Percentiles rank a stretch among this genome's conserved stretches.
phyloP scores from a whole-genome alignment of 2,113 vertebrate species.

The Oreochromis niloticus region DNA sequence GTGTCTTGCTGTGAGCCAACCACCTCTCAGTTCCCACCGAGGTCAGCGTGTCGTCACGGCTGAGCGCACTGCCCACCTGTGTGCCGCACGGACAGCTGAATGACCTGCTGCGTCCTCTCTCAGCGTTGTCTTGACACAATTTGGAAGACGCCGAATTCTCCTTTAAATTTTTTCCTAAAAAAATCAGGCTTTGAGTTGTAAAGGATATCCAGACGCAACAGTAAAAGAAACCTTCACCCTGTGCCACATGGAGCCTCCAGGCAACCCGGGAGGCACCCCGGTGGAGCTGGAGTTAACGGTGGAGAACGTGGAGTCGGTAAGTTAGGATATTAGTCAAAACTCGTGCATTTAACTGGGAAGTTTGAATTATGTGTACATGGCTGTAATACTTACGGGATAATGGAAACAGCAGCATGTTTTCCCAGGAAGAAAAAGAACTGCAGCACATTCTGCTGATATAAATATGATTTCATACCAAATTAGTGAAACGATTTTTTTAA shows the following conservation, averaged over 20 bases:
- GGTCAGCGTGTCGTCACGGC: slow-evolving; percentile 40
- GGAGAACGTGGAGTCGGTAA: slow-evolving; percentile 88
- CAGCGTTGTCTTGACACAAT: background rate
- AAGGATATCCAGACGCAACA: background rate
- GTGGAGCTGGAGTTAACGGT: slow-evolving; percentile 80
- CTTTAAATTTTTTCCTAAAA: background rate
- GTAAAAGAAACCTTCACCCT: background rate
- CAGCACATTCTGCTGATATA: background rate
- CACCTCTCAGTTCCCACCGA: background rate
- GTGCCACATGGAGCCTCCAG: slow-evolving; percentile 36
- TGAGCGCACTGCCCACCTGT: slow-evolving; percentile 32
- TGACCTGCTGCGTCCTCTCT: slow-evolving; percentile 27
- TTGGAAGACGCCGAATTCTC: background rate
- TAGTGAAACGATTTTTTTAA: background rate
- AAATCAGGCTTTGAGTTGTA: background rate
- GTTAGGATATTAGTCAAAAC: background rate
- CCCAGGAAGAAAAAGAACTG: background rate
- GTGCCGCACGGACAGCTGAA: slow-evolving; percentile 19
- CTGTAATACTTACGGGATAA: background rate
- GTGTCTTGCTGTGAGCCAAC: background rate
- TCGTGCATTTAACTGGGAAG: background rate
- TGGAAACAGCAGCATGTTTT: background rate
- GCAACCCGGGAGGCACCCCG: slow-evolving; percentile 35
- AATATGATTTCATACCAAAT: background rate
- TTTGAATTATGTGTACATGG: background rate